Percentiles rank a stretch among this genome's conserved stretches.
phyloP scores from a whole-genome alignment of 2,113 vertebrate genomes.

The Gymnarchus niloticus region DNA sequence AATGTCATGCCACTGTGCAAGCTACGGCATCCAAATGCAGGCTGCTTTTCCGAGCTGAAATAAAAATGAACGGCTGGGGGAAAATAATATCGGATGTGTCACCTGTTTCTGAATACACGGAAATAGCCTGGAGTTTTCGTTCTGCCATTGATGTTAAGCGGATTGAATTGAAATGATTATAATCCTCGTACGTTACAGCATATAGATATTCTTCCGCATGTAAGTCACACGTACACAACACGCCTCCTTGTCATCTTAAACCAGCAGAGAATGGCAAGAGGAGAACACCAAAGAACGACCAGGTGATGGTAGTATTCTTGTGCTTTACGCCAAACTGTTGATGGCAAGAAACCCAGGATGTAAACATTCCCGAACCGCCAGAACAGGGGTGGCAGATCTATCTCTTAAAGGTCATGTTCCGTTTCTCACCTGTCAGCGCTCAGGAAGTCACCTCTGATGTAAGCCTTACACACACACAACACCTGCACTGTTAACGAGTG shows the following conservation, averaged over 20 bases:
- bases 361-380: not conserved
- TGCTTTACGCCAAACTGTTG: not conserved
- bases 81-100: too few relatives aligned
- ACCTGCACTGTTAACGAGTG: not conserved
- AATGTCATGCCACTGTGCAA: not conserved
- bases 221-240: not conserved
- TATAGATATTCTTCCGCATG: not conserved
- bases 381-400: not conserved
- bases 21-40: not conserved
- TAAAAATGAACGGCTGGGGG: not conserved
- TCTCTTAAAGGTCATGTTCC: not conserved
- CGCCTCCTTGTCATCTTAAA: not conserved
- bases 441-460: not conserved
- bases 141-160: not conserved
- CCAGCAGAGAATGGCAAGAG: not conserved
- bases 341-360: not conserved
- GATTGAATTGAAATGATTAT: not conserved
- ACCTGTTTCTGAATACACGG: not conserved
- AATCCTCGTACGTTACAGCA: not conserved
- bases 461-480: not conserved
- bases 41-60: not conserved
- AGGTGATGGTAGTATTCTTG: not conserved
- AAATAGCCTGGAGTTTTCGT: not conserved
- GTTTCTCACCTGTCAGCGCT: not conserved
- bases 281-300: not conserved